These are phyloP conservation scores for Athene noctua DNA, from an alignment of 2,113 vertebrate species.

Conservation along the genomic window DNA sequence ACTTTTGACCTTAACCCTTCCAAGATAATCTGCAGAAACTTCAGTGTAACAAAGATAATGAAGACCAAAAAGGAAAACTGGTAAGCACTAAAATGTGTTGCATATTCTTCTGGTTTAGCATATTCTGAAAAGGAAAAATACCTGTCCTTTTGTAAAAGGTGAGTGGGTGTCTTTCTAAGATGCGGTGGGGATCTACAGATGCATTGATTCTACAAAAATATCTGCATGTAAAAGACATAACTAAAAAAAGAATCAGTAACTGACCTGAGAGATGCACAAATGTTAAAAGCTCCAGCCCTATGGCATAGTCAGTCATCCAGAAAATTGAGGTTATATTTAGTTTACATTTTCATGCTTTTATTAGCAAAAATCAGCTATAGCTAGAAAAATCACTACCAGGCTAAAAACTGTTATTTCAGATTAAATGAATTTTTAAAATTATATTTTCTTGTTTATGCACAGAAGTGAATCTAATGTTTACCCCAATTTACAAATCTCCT, in stretches of 20 bases:
- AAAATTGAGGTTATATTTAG: conserved; percentile 61
- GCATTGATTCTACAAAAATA: background rate
- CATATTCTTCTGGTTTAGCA: background rate
- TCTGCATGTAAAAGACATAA: background rate
- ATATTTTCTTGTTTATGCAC: conserved; percentile 12
- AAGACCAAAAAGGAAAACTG: background rate
- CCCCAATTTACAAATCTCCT: background rate
- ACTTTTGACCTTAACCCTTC: background rate
- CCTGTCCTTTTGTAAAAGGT: background rate
- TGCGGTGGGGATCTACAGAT: background rate
- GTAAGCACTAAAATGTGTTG: background rate
- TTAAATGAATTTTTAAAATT: background rate
- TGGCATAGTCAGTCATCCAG: conserved; percentile 29
- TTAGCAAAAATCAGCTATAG: conserved; percentile 36
- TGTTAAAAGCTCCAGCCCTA: conserved; percentile 23
- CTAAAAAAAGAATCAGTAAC: conserved; percentile 6
- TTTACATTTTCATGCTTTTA: conserved; percentile 38
- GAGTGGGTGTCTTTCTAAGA: background rate
- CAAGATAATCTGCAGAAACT: background rate
- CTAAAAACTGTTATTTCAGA: conserved; percentile 36
- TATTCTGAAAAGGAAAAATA: background rate
- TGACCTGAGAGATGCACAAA: background rate
- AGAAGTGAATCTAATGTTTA: background rate
- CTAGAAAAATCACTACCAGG: background rate
- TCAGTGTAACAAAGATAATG: background rate